Evolutionary conservation across 2,888 invertebrate genomes (phyloP), one percentile per base, ranked within the genome.

Genomic region (Neelides folsomi): DNA sequence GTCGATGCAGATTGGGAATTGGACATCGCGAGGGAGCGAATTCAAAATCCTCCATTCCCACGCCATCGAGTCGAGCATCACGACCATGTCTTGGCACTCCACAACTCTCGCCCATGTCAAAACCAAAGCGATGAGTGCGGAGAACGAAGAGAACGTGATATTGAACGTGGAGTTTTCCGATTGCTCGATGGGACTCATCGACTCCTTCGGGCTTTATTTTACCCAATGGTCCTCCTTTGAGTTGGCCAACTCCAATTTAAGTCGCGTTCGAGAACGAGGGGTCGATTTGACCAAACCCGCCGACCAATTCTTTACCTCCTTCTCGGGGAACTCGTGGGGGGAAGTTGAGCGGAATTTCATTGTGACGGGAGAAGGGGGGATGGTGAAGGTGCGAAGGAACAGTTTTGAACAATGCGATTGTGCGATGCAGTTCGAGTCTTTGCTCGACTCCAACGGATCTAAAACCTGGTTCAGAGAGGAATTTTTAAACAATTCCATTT

Each of bases 241-340:
- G 44, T 76, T 84, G 64, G 77, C 79, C 59, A 73, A 77, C 63
- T 84, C 83, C 67, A 75, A 77, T 9, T 82, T 85, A 66, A 74
- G 76, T 47, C 71, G 72, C 40, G 68, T 83, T 18, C 75, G 76
- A 20, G 62, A 72, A 1, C 71, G 77, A 54, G 78, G 79, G 7
- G 77, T 80, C 35, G 62, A 64, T 45, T 48, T 64, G 45, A 60
- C 69, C 36, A 54, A 57, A 38, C 47, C 72, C 68, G 64, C 72
- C 63, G 66, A 74, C 65, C 50, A 38, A 6, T 67, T 69, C 36
- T 71, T 72, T 50, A 75, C 78, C 55, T 71, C 71, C 8, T 77
- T 79, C 62, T 71, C 70, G 15, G 75, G 76, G n/a, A 80, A 83
- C 67, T 76, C 77, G 54, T 68, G 80, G 34, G 70, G 73, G 45